Conservation (phyloP, 2,113 vertebrate species). For the Casuarius casuarius region DNA sequence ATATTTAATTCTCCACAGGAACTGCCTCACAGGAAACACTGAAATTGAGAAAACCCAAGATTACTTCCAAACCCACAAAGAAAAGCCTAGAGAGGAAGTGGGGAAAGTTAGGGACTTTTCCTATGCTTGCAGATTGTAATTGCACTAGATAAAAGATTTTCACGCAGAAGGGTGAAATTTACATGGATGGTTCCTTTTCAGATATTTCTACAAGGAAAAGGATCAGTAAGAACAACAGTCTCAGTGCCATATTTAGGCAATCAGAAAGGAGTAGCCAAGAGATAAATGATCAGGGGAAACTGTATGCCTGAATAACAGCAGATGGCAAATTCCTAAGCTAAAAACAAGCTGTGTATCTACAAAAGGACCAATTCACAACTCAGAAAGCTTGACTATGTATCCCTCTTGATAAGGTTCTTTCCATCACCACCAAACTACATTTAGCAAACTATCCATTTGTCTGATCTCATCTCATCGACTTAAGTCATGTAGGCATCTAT, state of each 20-base stretch:
- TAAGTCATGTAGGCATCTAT: accelerated
- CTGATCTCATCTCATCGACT: not conserved
- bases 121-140: not conserved
- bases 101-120: conserved; percentile 4
- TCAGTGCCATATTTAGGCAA: not conserved
- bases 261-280: not conserved
- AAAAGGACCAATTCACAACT: not conserved
- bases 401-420: not conserved
- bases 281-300: not conserved
- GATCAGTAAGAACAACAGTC: not conserved
- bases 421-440: not conserved
- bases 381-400: not conserved
- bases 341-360: too few species aligned
- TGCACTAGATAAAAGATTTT: not conserved
- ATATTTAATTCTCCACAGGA: not conserved
- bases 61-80: not conserved
- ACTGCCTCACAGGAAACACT: not conserved
- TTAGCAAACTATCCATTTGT: not conserved
- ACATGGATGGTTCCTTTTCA: not conserved
- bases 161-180: not conserved
- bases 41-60: conserved; percentile 7
- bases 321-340: not conserved
- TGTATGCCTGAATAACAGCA: not conserved
- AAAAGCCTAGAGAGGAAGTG: conserved; percentile 28
- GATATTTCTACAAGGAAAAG: not conserved